A percentile compares a stretch with the other conserved stretches of the same genome.
Conservation (phyloP, 2,113 vertebrate genomes). For the Damaliscus lunatus region DNA sequence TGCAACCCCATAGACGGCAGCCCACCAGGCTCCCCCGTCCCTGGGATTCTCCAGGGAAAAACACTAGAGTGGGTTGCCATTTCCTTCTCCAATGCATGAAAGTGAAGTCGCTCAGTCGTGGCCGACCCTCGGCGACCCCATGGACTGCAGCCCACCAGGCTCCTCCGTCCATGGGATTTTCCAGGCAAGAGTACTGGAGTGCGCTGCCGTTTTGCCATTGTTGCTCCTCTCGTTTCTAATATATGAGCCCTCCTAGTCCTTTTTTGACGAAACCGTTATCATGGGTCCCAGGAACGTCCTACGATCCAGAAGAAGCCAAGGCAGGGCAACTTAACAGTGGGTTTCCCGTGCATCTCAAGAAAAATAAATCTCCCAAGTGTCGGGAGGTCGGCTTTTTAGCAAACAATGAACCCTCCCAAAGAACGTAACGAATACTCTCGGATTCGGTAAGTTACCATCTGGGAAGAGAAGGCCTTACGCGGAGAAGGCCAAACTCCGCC, state of each 20-base stretch:
- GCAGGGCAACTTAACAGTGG: background rate
- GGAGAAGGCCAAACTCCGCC: background rate
- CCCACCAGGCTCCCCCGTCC: too few species aligned
- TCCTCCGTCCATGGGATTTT: too few species aligned
- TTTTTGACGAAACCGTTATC: background rate
- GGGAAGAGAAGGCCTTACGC: background rate
- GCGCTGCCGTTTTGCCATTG: too few species aligned
- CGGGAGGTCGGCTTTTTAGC: background rate
- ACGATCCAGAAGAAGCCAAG: background rate
- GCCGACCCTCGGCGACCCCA: too few species aligned
- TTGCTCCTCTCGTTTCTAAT: background rate
- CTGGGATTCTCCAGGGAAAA: too few species aligned
- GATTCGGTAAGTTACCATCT: fast-evolving
- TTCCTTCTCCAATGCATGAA: too few species aligned
- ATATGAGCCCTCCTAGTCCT: background rate
- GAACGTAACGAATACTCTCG: background rate
- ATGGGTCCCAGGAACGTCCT: background rate
- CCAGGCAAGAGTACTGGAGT: too few species aligned
- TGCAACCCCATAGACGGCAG: too few species aligned
- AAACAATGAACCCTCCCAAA: background rate
- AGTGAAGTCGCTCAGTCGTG: too few species aligned
- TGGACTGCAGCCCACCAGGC: too few species aligned
- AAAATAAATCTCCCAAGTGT: background rate
- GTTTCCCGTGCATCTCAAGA: background rate
- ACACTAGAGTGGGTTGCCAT: too few species aligned